These are phyloP conservation scores for Panopea generosa DNA, from an alignment of 2,888 invertebrate genomes.

Conservation along the genomic window DNA sequence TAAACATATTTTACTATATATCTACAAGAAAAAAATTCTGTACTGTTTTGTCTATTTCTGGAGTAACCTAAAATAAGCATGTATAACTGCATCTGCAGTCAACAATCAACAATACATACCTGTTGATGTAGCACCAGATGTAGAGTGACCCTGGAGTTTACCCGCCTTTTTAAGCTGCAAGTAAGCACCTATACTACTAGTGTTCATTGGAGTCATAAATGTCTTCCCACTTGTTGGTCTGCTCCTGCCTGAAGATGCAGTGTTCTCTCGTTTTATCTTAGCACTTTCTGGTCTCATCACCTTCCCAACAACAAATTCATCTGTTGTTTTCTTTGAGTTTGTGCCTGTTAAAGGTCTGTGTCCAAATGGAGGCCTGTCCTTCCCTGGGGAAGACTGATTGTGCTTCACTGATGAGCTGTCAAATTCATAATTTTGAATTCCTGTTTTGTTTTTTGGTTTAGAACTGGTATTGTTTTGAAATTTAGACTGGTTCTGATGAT, in stretches of 20 bases:
- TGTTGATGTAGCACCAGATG: too few species aligned
- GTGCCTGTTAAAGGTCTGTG: slow-evolving; percentile 46
- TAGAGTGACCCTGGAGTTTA: slow-evolving; percentile 38
- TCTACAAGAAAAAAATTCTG: too few species aligned
- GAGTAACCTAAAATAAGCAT: too few species aligned
- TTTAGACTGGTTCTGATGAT: slow-evolving; percentile 2
- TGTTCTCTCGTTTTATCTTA: slow-evolving; percentile 42
- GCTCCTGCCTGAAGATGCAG: slow-evolving; percentile 31
- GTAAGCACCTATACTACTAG: slow-evolving; percentile 79
- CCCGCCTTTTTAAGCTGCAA: slow-evolving; percentile 77
- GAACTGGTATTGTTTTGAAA: too few species aligned
- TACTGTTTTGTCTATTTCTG: too few species aligned
- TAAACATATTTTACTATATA: too few species aligned
- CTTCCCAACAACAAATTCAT: slow-evolving; percentile 69
- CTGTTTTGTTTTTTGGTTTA: slow-evolving; percentile 30
- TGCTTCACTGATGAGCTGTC: slow-evolving; percentile 37
- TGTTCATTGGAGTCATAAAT: slow-evolving; percentile 70
- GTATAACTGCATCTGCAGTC: too few species aligned
- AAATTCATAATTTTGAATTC: slow-evolving; percentile 48
- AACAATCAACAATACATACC: background rate
- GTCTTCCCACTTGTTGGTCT: slow-evolving; percentile 63
- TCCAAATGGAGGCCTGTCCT: slow-evolving; percentile 46
- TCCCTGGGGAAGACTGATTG: slow-evolving; percentile 26
- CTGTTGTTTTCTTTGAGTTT: slow-evolving; percentile 38
- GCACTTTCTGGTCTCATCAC: slow-evolving; percentile 67